These are phyloP conservation scores for Gastrophryne carolinensis DNA, from an alignment of 2,797 vertebrate genomes.

Conservation along the genomic window DNA sequence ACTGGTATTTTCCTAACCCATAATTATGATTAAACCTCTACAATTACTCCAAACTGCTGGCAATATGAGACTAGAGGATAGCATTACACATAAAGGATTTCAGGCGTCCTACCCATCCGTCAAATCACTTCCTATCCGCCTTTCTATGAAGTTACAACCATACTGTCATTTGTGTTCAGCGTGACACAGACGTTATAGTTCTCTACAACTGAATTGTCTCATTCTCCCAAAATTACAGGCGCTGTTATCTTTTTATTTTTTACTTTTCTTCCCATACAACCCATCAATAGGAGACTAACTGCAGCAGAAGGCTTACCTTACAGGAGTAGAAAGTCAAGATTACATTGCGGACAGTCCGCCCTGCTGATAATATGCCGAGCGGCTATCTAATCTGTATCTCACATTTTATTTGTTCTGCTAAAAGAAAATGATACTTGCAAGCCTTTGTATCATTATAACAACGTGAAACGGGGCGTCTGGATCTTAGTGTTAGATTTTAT, in stretches of 20 bases:
- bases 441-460: neutral
- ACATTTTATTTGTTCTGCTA: conserved; percentile 31
- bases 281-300: conserved; percentile 7
- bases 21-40: neutral
- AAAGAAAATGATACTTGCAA: conserved; percentile 9
- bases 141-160: neutral
- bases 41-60: neutral
- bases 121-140: neutral
- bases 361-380: neutral
- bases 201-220: neutral
- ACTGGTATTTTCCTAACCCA: neutral
- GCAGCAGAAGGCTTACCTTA: neutral
- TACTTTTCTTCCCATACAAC: neutral
- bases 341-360: neutral
- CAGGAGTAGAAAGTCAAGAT: neutral
- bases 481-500: neutral
- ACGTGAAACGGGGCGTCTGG: too few species aligned
- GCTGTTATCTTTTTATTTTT: conserved; percentile 19
- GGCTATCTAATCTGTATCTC: neutral
- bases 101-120: neutral
- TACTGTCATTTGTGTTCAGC: neutral
- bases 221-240: conserved; percentile 13
- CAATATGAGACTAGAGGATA: neutral
- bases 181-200: neutral
- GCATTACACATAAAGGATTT: neutral